Evolutionary conservation across 1,140 invertebrate species (phyloP), one percentile per base, ranked within the genome.

Genomic region (Heliconius nattereri): DNA sequence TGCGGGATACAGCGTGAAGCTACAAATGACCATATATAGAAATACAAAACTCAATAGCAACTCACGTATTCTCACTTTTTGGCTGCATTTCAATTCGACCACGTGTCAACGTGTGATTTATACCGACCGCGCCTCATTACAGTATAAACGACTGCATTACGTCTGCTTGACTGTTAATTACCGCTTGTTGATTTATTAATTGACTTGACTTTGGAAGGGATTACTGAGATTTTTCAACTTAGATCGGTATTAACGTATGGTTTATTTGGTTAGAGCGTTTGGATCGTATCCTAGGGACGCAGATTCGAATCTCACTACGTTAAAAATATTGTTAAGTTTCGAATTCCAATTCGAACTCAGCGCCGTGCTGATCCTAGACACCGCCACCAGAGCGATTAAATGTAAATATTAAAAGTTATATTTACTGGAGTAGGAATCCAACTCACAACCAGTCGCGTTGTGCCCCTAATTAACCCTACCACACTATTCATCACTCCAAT

Each of bases 81-180:
- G 60, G 3, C 60, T 7, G 60, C 23, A 66, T 66, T 66, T 66
- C 60, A 66, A 66, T 66, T 66, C 60, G 60, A 29, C 23, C 60
- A 66, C 60, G 26, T 66, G 57, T 66, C 60, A 66, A 26, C 60
- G 60, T 66, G 60, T 66, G 60, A 66, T 66, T 66, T 66, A 66
- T 66, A 13, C 60, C 60, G 60, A 66, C 60, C 60, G 60, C 60
- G 16, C 26, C 60, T 66, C 60, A 66, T 66, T 66, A 66, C 60
- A 66, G 60, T 11, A 57, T 23, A n/a, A 26, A 66, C 60, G 60
- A 66, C 11, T 66, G 60, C 60, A 66, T 66, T 66, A 66, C 29
- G 60, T 66, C 60, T 26, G 26, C 29, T 66, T 66, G 3, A 26
- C 29, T 66, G 23, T 66, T 66, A 66, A 66, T 66, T 66, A 66